Evolutionary conservation across 2,113 vertebrate species (phyloP).

Genomic region (Nesospiza acunhae): DNA sequence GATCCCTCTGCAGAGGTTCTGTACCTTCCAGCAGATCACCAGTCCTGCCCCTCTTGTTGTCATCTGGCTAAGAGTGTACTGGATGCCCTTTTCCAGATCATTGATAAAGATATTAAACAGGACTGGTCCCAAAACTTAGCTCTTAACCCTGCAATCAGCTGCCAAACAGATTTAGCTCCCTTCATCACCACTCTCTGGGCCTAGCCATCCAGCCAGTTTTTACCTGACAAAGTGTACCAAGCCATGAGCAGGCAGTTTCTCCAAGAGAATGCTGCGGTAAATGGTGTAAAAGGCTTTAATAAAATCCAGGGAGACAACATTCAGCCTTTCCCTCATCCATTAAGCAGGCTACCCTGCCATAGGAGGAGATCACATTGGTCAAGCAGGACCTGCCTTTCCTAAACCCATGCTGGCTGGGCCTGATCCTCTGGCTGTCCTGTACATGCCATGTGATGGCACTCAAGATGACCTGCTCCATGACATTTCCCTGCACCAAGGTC

Average conservation of each 20-base stretch:
- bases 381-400: background rate
- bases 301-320: background rate
- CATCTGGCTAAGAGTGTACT: background rate
- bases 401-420: background rate
- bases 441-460: background rate
- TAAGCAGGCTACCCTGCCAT: background rate
- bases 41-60: background rate
- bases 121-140: background rate
- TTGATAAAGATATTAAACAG: background rate
- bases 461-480: background rate
- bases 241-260: background rate
- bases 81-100: background rate
- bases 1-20: background rate
- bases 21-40: background rate
- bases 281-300: background rate
- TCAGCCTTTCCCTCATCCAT: background rate
- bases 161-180: background rate
- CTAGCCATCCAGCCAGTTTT: background rate
- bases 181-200: background rate
- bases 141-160: background rate
- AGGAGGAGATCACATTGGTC: background rate
- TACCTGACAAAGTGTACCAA: background rate
- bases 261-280: background rate
- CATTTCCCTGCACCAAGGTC: background rate
- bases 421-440: background rate